Conservation (phyloP, 2,797 vertebrate species). For the Lutjanus campechanus region DNA sequence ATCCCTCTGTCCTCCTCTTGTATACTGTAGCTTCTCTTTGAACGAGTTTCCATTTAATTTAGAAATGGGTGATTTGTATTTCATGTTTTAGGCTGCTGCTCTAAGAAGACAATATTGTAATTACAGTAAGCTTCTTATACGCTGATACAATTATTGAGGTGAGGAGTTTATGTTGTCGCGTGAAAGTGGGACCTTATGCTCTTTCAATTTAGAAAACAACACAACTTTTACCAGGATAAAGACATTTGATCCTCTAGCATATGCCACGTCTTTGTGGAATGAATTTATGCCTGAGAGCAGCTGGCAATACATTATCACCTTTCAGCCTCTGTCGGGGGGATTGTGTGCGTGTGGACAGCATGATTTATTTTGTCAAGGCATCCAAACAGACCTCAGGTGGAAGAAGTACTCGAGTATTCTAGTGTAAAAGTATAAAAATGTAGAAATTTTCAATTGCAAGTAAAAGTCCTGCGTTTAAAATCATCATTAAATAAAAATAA, state of each 20-base stretch:
- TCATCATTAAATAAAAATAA: too few relatives aligned
- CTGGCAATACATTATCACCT: conserved; percentile 70
- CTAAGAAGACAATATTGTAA: conserved; percentile 86
- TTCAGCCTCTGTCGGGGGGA: conserved; percentile 17
- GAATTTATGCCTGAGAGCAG: conserved; percentile 72
- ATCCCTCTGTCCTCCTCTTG: conserved; percentile 67
- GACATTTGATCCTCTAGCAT: conserved; percentile 78
- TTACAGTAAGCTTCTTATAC: conserved; percentile 87
- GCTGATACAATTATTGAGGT: conserved; percentile 86
- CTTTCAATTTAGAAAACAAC: conserved; percentile 79
- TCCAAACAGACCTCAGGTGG: neutral
- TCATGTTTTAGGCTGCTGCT: conserved; percentile 69
- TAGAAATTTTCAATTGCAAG: neutral
- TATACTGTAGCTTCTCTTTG: conserved; percentile 53
- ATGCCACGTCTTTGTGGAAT: conserved; percentile 73
- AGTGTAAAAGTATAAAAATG: neutral
- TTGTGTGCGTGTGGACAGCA: neutral
- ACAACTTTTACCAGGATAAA: conserved; percentile 74
- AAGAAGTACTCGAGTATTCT: neutral
- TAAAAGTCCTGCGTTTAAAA: too few relatives aligned
- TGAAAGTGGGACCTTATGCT: conserved; percentile 82
- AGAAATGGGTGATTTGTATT: conserved; percentile 81
- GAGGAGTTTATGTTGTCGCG: conserved; percentile 70
- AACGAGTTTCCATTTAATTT: conserved; percentile 84
- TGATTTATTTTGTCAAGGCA: neutral